phyloP scores from a whole-genome alignment of 2,113 vertebrate genomes.

The Alces alces region DNA sequence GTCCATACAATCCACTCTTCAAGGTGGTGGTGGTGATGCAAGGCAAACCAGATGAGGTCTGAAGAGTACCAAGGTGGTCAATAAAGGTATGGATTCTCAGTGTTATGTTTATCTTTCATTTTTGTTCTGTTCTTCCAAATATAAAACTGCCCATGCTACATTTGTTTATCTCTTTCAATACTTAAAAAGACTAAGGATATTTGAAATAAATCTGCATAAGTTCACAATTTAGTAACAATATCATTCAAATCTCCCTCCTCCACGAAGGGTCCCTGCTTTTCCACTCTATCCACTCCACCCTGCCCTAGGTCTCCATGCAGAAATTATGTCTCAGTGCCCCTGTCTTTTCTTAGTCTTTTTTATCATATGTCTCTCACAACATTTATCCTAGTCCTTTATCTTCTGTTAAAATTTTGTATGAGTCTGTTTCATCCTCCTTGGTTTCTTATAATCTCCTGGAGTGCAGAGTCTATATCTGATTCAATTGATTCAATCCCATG shows the following conservation, averaged over 20 bases:
- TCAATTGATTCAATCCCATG: background rate
- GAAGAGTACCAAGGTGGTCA: background rate
- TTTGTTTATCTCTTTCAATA: background rate
- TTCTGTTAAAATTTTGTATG: slow-evolving; percentile 3
- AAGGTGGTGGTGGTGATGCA: background rate
- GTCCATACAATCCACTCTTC: background rate
- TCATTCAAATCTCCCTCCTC: background rate
- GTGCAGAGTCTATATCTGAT: background rate
- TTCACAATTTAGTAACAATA: background rate
- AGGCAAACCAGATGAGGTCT: background rate
- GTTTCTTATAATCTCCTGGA: background rate
- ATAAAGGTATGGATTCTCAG: background rate
- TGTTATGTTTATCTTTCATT: background rate
- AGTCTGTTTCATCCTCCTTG: background rate
- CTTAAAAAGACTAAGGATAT: background rate
- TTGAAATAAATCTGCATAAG: background rate
- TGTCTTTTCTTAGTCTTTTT: background rate
- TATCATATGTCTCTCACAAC: background rate
- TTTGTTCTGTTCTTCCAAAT: background rate
- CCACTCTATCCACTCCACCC: background rate
- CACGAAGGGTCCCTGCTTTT: background rate
- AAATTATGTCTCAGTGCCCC: background rate
- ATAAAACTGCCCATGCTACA: background rate
- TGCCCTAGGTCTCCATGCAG: background rate
- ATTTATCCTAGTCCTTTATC: background rate